phyloP scores from a whole-genome alignment of 2,888 invertebrate genomes.

The Ischnura elegans region DNA sequence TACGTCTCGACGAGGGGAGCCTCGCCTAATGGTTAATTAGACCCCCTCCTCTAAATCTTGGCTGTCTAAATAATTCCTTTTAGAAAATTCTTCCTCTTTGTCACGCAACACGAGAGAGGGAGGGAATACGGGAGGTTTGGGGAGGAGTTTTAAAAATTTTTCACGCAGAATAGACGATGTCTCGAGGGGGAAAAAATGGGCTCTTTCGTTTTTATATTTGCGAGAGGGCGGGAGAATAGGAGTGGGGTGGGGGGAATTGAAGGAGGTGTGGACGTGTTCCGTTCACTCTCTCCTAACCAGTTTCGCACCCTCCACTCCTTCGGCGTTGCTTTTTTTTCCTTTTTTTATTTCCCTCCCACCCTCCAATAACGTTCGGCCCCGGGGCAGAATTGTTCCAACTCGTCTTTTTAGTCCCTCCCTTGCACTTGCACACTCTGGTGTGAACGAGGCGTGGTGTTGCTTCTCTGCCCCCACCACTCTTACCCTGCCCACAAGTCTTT shows the following conservation, averaged over 20 bases:
- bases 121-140: too few relatives aligned
- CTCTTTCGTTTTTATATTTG: not conserved
- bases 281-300: constrained; percentile 50
- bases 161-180: constrained; percentile 37
- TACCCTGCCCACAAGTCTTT: not conserved
- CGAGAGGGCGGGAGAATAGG: not conserved
- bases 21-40: constrained; percentile 46
- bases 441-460: not conserved
- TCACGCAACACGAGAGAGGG: constrained; percentile 28
- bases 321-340: too few relatives aligned
- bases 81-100: not conserved
- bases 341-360: constrained; percentile 5
- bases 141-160: constrained; percentile 2
- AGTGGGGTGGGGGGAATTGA: not conserved
- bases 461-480: not conserved
- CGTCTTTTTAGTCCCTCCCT: constrained; percentile 5
- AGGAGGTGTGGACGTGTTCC: constrained; percentile 6
- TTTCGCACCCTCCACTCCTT: constrained; percentile 61
- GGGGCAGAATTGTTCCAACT: constrained; percentile 55
- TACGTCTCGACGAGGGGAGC: not conserved
- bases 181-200: constrained; percentile 39
- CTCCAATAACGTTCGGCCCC: constrained; percentile 39
- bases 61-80: constrained; percentile 34
- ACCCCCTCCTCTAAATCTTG: not conserved
- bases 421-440: not conserved